Evolutionary conservation across 2,888 invertebrate genomes (phyloP), one percentile per base, ranked within the genome.

Genomic region (Agrotis segetum): DNA sequence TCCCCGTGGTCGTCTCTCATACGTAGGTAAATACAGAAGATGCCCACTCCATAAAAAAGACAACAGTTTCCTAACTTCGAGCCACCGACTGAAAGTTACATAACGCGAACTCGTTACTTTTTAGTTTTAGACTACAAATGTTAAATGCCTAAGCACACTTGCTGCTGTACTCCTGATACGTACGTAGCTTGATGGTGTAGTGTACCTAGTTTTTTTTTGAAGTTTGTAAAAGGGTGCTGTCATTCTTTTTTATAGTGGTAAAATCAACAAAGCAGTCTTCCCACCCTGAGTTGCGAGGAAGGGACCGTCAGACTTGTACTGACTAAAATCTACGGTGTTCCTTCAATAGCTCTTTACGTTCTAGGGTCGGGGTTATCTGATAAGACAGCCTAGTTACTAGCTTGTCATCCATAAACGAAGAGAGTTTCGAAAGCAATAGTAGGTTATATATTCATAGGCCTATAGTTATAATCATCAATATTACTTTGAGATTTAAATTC

Each of bases 111-210:
- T 87, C 88, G 90, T 92, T 92, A 90, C 89, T 91, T 91, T 91
- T 91, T 91, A 85, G 83, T 80, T 85, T 88, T 90, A 85, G 87
- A 86, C 88, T 88, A 90, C 90, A 91, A 92, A 92, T 88, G 90
- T 88, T 91, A 90, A 90, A 91, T 89, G 86, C 88, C 90, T 89
- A 89, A 87, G 85, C 83, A 71, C 79, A 67, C 74, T 86, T 83
- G 85, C 83, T 88, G 84, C 83, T 88, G 84, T 79, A 62, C 76
- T 66, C 62, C 50, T 66, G 53, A 44, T 66, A 68, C 21, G 17
- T 62, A 52, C 34, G 29, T 55, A 40, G 4, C 34, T 19, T 52
- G 52, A 58, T 60, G 52, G 56, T 5, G 61, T 24, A 17, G 34
- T 29, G 29, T 50, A n/a, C n/a, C n/a, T n/a, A 59, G 14, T 34